Percentiles rank a stretch among this genome's conserved stretches.
phyloP scores from a whole-genome alignment of 2,888 invertebrate genomes.

The Diaprepes abbreviatus region DNA sequence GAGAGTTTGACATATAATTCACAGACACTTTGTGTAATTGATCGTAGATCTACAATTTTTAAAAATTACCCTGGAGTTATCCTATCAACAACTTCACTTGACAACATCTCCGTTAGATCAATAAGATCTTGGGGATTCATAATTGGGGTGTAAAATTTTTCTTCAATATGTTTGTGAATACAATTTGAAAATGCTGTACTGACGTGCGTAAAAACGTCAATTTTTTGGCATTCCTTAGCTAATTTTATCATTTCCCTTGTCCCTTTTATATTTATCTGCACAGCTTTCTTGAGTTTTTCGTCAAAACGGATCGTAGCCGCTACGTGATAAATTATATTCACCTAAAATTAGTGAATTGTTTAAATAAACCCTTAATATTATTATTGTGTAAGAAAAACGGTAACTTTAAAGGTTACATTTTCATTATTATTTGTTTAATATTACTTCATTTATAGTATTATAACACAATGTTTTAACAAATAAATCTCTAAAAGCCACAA shows the following conservation, averaged over 20 bases:
- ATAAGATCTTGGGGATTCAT: slow-evolving; percentile 65
- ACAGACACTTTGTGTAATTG: no score
- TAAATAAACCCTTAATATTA: no score
- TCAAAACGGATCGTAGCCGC: slow-evolving; percentile 83
- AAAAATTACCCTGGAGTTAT: slow-evolving; percentile 53
- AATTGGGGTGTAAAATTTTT: slow-evolving; percentile 53
- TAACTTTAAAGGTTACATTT: no score
- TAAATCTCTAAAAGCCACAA: no score
- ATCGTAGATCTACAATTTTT: no score
- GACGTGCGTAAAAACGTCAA: slow-evolving; percentile 63
- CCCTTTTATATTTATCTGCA: slow-evolving; percentile 77
- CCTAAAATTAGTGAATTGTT: slow-evolving; percentile 13
- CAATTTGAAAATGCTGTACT: slow-evolving; percentile 57
- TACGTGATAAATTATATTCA: slow-evolving; percentile 77
- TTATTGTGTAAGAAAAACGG: no score
- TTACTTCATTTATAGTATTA: no score
- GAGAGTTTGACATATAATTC: no score
- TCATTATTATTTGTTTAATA: no score
- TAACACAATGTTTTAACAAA: no score
- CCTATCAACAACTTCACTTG: slow-evolving; percentile 63
- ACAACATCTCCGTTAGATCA: slow-evolving; percentile 57
- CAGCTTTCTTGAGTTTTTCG: slow-evolving; percentile 76
- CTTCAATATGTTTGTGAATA: slow-evolving; percentile 49
- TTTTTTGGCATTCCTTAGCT: slow-evolving; percentile 73
- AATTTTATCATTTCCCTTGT: slow-evolving; percentile 75